These are phyloP conservation scores for Amphiura filiformis DNA, from an alignment of 35 echinoderm and acorn worm species.

Conservation along the genomic window DNA sequence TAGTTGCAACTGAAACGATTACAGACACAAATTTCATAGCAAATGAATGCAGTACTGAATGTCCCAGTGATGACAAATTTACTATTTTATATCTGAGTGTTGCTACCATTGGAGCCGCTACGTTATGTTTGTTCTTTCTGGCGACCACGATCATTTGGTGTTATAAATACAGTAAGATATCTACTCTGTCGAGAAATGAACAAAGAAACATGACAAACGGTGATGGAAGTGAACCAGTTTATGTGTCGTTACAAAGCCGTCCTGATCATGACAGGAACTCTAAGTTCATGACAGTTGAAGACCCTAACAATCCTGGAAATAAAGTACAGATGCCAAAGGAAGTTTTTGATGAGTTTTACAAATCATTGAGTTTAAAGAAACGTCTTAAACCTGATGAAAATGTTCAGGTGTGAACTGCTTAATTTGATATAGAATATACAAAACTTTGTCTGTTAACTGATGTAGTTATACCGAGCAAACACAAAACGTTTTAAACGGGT, in stretches of 20 bases:
- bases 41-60: neutral
- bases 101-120: neutral
- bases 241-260: neutral
- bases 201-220: neutral
- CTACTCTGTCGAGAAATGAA: neutral
- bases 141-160: neutral
- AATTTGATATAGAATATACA: too few relatives aligned
- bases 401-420: too few relatives aligned
- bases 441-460: too few relatives aligned
- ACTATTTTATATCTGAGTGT: neutral
- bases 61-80: neutral
- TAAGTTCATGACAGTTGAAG: neutral
- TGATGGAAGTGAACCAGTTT: conserved; percentile 10
- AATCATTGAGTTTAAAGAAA: neutral
- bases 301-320: neutral
- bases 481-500: too few relatives aligned
- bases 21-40: too few relatives aligned
- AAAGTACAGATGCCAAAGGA: neutral
- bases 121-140: neutral
- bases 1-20: too few relatives aligned
- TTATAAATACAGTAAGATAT: neutral
- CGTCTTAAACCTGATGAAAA: too few relatives aligned
- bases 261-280: neutral
- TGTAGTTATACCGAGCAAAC: too few relatives aligned
- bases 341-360: neutral